A percentile compares a stretch with the other conserved stretches of the same genome.
Evolutionary conservation across 1,140 invertebrate genomes (phyloP).

Genomic region (Dufourea novaeangliae): DNA sequence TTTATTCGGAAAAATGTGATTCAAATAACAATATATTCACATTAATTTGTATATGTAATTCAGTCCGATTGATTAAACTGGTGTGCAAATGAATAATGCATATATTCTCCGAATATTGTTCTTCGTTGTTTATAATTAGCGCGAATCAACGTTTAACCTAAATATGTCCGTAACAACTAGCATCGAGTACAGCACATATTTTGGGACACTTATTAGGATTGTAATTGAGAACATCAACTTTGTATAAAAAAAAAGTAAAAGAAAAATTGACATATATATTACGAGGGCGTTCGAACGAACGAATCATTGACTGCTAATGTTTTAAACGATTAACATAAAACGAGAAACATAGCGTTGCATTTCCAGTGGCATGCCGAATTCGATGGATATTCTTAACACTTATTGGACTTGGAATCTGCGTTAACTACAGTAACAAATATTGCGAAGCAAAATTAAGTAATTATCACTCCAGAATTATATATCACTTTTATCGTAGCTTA

Average conservation of each 20-base stretch:
- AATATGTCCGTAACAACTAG: not conserved
- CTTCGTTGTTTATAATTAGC: not conserved
- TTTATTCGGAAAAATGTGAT: not conserved
- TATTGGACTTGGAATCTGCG: slow-evolving; percentile 69
- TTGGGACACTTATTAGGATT: slow-evolving; percentile 17
- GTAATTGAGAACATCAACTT: slow-evolving; percentile 2
- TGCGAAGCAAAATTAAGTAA: slow-evolving; percentile 69
- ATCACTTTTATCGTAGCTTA: slow-evolving; percentile 75
- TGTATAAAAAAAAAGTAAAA: slow-evolving; percentile 26
- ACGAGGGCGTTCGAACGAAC: not conserved
- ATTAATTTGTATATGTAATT: not conserved
- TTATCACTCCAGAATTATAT: slow-evolving; percentile 75
- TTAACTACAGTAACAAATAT: slow-evolving; percentile 66
- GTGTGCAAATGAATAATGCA: slow-evolving; percentile 2
- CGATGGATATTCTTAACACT: slow-evolving; percentile 69
- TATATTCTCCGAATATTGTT: slow-evolving; percentile 3
- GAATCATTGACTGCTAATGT: not conserved
- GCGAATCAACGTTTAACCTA: not conserved
- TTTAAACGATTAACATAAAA: not conserved
- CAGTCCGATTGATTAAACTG: slow-evolving; percentile 7
- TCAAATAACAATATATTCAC: not conserved
- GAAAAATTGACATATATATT: not conserved
- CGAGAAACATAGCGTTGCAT: slow-evolving; percentile 71
- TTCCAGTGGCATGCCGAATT: slow-evolving; percentile 75
- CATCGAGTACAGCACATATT: slow-evolving; percentile 23